Evolutionary conservation across 23 tunicate species (phyloP), one percentile per base, ranked within the genome.

Genomic region (Styela plicata): DNA sequence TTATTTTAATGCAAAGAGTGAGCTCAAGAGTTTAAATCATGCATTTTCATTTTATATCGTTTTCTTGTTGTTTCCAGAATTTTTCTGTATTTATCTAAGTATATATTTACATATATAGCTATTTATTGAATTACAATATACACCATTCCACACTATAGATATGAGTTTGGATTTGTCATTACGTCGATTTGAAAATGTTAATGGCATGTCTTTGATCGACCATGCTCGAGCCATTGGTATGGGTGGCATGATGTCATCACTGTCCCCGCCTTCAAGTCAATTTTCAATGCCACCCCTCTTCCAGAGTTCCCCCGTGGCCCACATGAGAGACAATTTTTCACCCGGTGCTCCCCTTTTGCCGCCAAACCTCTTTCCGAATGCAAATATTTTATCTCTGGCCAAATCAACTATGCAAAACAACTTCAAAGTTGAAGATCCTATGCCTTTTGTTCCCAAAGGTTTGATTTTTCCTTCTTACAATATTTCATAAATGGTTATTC

Each of bases 101-200:
- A n/a, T 13, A 44, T 44, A 5, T 44, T 44, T 44, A 13, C 13
- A 44, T 44, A 5, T 44, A 44, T 44, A 44, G 7, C 7, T 5
- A 44, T 5, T 44, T 5, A 13, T 44, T 44, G 7, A 44, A 44
- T 44, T 13, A 44, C 57, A 44, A 13, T 44, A 44, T 7, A 44
- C 7, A 44, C 7, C 7, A 13, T 13, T 5, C 13, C 13, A 7
- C 57, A 44, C 16, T 28, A 28, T 7, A 26, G 16, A 26, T 3
- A 90, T 90, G 96, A 90, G 96, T 78, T 85, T 90, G 37, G 96
- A 90, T 53, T 75, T 90, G 65, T 85, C 90, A 69, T 64, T 85
- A 44, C 87, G 82, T 62, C 85, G 96, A 19, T 87, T 90, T 84
- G 96, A 90, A 57, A 89, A 89, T 80, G 74, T 85, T 63, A 89